Evolutionary conservation across 2,888 invertebrate species (phyloP).

Genomic region (Drosophila tanythrix): DNA sequence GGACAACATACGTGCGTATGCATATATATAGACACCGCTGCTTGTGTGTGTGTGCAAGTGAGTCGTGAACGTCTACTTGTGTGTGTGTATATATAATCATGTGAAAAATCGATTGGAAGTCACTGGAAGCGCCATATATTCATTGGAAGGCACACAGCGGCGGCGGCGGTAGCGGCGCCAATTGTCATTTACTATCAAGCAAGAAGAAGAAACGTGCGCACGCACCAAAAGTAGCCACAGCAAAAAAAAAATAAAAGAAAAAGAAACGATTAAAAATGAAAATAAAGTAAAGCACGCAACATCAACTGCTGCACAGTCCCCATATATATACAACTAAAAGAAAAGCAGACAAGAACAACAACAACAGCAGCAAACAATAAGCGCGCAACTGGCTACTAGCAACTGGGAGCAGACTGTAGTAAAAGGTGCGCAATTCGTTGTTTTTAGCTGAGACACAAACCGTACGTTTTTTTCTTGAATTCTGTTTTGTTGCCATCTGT

Average conservation of each 20-base stretch:
- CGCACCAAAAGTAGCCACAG: constrained; percentile 50
- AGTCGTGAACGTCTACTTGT: constrained; percentile 20
- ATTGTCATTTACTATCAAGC: constrained; percentile 74
- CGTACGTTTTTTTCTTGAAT: constrained; percentile 40
- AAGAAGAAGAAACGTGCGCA: constrained; percentile 74
- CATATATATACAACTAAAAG: constrained; percentile 6
- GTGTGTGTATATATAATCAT: constrained; percentile 73
- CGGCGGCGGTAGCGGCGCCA: constrained; percentile 69
- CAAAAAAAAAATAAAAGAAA: constrained; percentile 22
- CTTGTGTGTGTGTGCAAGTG: constrained; percentile 27
- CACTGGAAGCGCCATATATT: constrained; percentile 56
- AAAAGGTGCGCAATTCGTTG: constrained; percentile 63
- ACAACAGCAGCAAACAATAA: not conserved
- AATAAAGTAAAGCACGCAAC: constrained; percentile 38
- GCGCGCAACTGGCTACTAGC: constrained; percentile 5
- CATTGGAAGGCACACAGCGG: constrained; percentile 54
- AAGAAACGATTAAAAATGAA: constrained; percentile 19
- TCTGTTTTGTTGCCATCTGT: constrained; percentile 52
- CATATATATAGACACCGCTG: constrained; percentile 25
- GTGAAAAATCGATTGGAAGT: constrained; percentile 84
- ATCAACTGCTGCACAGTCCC: constrained; percentile 18
- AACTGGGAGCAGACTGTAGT: constrained; percentile 29
- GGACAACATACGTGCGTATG: constrained; percentile 7
- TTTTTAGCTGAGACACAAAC: constrained; percentile 55
- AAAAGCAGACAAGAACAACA: constrained; percentile 2